Conservation (phyloP, 35 echinoderm and acorn worm genomes). For the Lytechinus pictus region DNA sequence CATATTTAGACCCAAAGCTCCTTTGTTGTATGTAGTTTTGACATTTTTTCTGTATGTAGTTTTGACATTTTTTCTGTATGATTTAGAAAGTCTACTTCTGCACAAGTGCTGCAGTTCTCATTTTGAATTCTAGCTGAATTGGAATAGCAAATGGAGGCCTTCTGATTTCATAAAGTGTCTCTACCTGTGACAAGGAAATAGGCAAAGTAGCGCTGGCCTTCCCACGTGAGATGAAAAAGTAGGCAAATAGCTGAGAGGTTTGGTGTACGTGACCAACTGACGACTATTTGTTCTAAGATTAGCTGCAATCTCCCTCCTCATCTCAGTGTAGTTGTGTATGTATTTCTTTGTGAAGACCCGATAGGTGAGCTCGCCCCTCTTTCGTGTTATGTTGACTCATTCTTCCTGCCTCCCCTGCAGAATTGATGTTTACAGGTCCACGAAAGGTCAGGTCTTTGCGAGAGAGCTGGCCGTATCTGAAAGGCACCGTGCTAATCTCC, state of each 20-base stretch:
- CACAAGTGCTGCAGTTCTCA: no score
- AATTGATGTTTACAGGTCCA: background rate
- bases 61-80: no score
- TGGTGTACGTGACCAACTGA: background rate
- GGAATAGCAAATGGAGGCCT: no score
- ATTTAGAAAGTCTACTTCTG: no score
- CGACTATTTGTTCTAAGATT: conserved; percentile 4
- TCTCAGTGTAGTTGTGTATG: background rate
- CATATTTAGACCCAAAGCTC: no score
- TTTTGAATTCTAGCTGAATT: no score
- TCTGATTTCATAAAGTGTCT: no score
- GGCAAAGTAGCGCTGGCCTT: no score
- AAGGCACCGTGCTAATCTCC: background rate
- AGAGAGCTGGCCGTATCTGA: background rate
- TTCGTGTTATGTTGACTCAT: background rate
- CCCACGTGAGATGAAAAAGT: no score
- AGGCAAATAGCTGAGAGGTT: background rate
- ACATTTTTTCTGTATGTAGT: no score
- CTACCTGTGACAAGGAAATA: no score
- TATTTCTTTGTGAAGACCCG: background rate
- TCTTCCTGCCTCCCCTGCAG: background rate
- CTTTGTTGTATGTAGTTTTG: no score
- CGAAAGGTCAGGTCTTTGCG: background rate
- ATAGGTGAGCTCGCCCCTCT: background rate
- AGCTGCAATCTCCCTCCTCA: background rate